Evolutionary conservation across 2,113 vertebrate genomes (phyloP), one percentile per base, ranked within the genome.

Genomic region (Shinisaurus crocodilurus): DNA sequence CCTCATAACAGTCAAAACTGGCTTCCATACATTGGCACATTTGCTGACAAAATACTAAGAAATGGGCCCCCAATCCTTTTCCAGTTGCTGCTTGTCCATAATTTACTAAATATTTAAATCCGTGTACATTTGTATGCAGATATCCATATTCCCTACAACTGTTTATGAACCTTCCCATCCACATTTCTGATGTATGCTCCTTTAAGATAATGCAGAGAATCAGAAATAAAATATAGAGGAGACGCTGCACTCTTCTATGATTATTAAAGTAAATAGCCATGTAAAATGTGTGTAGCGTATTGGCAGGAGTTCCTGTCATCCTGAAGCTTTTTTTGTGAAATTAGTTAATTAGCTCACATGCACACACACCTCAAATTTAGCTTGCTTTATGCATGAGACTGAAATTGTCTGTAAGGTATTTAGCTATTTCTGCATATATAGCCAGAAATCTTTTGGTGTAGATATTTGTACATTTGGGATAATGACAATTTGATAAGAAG

Each of bases 251-350:
- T 92, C 80, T 18, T 93, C 94, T 27, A 74, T 86, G 7, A 94
- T 95, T 95, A 94, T 93, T 96, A 95, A 92, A 70, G 82, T 90
- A 95, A 93, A 94, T 27, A 95, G 74, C 95, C 94, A 89, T 93
- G 92, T 89, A 94, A 95, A 96, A 93, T 90, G 57, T 89, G 25
- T 90, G 86, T 15, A 94, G 89, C 3, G 48, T 86, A 57, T 89
- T 95, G 94, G 94, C 95, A 96, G 82, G 18, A 43, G 88, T 92
- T 94, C 86, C 92, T 95, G 90, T 90, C 88, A 54, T 43, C 93
- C 94, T 90, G 88, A 95, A 90, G 90, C 85, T 94, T 50, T 91
- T 95, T 95, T 95, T 92, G 92, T 94, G 69, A 95, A 96, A 95
- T 92, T 95, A 92, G 90, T 93, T 96, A 95, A 95, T 95, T 96